These are phyloP conservation scores for Alligator mississippiensis DNA, from an alignment of 2,113 vertebrate species.

Conservation along the genomic window DNA sequence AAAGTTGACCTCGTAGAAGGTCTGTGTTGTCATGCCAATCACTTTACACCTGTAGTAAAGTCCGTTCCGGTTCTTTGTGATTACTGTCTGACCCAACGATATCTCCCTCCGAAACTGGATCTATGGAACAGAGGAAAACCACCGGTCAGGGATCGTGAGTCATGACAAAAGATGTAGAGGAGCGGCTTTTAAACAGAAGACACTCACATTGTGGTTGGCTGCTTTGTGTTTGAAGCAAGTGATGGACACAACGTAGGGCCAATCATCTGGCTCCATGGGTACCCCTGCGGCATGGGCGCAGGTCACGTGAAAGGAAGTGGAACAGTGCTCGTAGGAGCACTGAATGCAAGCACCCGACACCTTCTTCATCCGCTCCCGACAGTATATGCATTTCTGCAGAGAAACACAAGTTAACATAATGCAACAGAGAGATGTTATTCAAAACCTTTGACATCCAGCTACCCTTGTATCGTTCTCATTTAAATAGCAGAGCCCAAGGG, in stretches of 20 bases:
- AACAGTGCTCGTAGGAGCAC: constrained; percentile 91
- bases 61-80: constrained; percentile 89
- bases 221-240: constrained; percentile 92
- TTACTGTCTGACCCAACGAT: constrained; percentile 89
- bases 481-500: not conserved
- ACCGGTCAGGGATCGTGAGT: fast-evolving
- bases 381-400: constrained; percentile 93
- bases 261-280: constrained; percentile 93
- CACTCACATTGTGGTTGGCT: constrained; percentile 74
- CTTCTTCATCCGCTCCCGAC: constrained; percentile 83
- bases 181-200: fast-evolving
- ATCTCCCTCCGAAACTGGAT: constrained; percentile 71
- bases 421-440: fast-evolving
- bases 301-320: constrained; percentile 97
- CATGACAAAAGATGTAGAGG: fast-evolving
- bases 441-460: fast-evolving
- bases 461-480: fast-evolving
- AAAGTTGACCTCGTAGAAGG: constrained; percentile 95
- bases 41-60: constrained; percentile 92
- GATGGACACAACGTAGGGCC: constrained; percentile 95
- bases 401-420: fast-evolving
- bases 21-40: constrained; percentile 89
- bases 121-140: not conserved
- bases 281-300: constrained; percentile 93
- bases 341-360: constrained; percentile 92